Evolutionary conservation across 2,797 vertebrate species (phyloP).

Genomic region (Tauraco hartlaubi): DNA sequence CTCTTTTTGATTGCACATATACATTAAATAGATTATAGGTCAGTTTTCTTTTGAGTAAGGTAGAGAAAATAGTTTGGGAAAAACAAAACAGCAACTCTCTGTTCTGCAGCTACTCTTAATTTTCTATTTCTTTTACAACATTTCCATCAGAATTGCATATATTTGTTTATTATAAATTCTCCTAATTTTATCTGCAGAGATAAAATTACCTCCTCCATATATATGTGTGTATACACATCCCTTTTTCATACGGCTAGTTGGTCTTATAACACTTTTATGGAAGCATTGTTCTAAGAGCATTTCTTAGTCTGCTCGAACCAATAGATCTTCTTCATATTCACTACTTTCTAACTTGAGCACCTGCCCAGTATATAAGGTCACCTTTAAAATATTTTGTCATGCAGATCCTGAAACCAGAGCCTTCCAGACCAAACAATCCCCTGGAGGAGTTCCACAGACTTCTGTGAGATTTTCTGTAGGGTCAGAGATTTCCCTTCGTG

Average conservation of each 20-base stretch:
- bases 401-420: not conserved
- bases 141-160: not conserved
- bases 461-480: not conserved
- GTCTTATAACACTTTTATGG: not conserved
- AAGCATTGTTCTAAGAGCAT: not conserved
- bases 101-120: not conserved
- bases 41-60: not conserved
- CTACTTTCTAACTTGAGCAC: not conserved
- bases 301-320: not conserved
- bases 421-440: not conserved
- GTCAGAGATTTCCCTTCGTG: not conserved
- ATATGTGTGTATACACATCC: not conserved
- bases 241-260: not conserved
- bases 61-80: not conserved
- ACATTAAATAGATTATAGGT: not conserved
- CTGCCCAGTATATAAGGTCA: not conserved
- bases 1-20: not conserved
- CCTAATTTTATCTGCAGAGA: not conserved
- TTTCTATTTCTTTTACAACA: not conserved
- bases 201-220: not conserved
- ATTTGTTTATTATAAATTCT: not conserved
- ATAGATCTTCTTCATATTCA: not conserved
- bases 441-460: not conserved
- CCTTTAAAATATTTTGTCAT: not conserved
- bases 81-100: not conserved